phyloP scores from a whole-genome alignment of 2,113 vertebrate genomes.

The Sterna hirundo region DNA sequence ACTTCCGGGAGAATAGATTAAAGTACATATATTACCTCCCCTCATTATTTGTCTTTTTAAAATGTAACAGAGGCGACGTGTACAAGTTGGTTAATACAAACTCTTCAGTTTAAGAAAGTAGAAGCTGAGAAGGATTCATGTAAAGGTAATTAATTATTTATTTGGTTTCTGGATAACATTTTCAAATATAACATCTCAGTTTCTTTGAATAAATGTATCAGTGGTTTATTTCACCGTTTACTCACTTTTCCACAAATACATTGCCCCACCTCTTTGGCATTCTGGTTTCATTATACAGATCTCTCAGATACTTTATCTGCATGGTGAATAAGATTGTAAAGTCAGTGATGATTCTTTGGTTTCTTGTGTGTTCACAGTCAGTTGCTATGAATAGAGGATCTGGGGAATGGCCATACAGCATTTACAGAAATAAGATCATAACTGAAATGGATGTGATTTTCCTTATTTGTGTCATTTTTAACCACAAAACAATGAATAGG shows the following conservation, averaged over 20 bases:
- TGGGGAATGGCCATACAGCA: neutral
- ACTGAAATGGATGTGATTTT: neutral
- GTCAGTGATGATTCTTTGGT: neutral
- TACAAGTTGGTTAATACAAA: slow-evolving; percentile 24
- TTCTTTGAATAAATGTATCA: neutral
- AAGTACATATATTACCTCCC: slow-evolving; percentile 31
- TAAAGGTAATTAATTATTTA: slow-evolving; percentile 10
- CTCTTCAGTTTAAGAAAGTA: slow-evolving; percentile 43
- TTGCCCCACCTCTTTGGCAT: neutral
- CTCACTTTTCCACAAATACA: neutral
- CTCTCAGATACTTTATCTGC: neutral
- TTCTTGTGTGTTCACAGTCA: neutral
- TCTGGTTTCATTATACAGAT: neutral
- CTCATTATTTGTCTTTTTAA: neutral
- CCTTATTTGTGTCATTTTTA: neutral
- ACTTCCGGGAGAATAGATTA: slow-evolving; percentile 44
- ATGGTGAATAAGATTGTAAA: neutral
- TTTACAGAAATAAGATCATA: neutral
- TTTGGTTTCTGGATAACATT: slow-evolving; percentile 6
- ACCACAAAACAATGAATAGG: neutral
- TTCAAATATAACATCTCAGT: slow-evolving; percentile 3
- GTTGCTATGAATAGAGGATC: neutral
- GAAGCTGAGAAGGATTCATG: slow-evolving; percentile 49
- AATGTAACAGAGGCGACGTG: neutral
- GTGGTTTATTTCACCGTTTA: neutral